Conservation (phyloP, 2,888 invertebrate species). For the Stomorhina lunata region DNA sequence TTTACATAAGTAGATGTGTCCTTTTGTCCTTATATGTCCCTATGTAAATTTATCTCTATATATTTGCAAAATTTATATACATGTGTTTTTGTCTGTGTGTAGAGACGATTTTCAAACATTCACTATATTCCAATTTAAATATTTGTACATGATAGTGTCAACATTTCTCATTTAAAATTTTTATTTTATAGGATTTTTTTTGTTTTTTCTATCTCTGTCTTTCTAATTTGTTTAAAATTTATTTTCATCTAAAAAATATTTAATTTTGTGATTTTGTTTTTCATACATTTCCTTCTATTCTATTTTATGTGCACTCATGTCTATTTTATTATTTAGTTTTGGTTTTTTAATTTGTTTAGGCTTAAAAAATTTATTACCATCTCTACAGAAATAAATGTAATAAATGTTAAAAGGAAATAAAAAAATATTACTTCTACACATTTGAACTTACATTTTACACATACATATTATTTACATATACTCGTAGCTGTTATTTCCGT, state of each 20-base stretch:
- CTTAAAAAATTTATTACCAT: conserved; percentile 10
- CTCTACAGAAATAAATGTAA: not conserved
- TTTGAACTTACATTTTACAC: not conserved
- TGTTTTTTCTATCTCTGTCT: too few species aligned
- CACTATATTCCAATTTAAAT: too few species aligned
- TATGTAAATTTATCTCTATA: not conserved
- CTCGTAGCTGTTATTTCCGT: not conserved
- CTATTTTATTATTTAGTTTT: conserved; percentile 13
- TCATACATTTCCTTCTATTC: too few species aligned
- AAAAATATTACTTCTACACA: not conserved
- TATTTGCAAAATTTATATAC: not conserved
- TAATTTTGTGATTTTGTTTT: conserved; percentile 5
- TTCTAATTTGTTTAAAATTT: too few species aligned
- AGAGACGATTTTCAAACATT: too few species aligned
- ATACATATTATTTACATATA: not conserved
- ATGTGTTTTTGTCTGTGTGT: not conserved
- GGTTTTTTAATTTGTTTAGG: conserved; percentile 41
- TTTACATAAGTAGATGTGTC: not conserved
- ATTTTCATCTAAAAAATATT: not conserved
- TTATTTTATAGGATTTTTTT: not conserved
- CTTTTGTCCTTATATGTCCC: not conserved
- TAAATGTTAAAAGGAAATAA: not conserved
- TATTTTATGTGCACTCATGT: not conserved
- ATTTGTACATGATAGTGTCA: too few species aligned
- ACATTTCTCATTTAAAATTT: not conserved